Evolutionary conservation across 2,888 invertebrate genomes (phyloP), one percentile per base, ranked within the genome.

Genomic region (Chironomus riparius): DNA sequence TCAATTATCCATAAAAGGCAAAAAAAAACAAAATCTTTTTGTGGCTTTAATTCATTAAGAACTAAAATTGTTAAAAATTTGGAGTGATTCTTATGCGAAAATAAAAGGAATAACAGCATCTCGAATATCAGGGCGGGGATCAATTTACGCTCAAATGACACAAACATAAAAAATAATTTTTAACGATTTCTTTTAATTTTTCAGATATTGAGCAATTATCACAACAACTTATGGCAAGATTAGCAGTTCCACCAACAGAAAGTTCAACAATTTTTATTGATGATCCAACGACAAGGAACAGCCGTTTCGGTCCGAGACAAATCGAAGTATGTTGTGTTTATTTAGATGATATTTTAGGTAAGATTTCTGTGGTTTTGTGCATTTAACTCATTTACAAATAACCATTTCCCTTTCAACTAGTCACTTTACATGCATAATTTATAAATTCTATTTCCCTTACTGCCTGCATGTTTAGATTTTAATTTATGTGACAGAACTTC

Each of bases 141-240:
- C 56, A 15, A 18, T 56, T 56, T 56, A 56, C 18, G 56, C 15
- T 56, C 56, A 56, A 56, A 56, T 56, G 18, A 18, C 56, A 56
- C 6, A 38, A 15, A 18, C 56, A 56, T 56, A 10, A 38, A 38
- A 38, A 10, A 38, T 10, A 38, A 2, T 7, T 38, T 38, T 38
- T 38, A 28, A 38, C 38, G 38, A 38, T 38, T 38, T 38, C 38
- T 38, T 38, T 38, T 38, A n/a, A 7, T 38, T 10, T 28, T 24
- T 13, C 80, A 84, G 84, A 84, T 82, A 84, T 84, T 78, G 84
- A 84, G 80, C 84, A 84, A 79, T 80, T 84, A 80, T 84, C 84
- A 79, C 83, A 84, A 56, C 84, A 84, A 79, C 81, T 84, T 78
- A 84, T 84, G 84, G 83, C 84, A 76, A 82, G 83, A 79, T 80